Evolutionary conservation across 2,888 invertebrate species (phyloP), one percentile per base, ranked within the genome.

Genomic region (Choreutis nemorana): DNA sequence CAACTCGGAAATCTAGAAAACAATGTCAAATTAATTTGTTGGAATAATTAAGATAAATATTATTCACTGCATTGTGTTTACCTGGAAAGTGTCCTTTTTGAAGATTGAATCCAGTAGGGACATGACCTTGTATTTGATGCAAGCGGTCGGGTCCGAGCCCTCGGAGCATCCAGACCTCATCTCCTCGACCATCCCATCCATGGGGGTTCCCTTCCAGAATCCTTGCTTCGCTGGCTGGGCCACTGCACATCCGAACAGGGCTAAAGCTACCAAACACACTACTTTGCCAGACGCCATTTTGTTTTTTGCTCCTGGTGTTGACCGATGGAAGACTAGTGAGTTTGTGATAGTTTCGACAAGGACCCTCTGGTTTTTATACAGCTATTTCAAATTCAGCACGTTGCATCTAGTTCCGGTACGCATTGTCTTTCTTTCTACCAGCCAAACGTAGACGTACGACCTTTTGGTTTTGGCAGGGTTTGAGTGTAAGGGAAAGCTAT

Each of bases 41-140:
- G 14, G 3, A 14, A 4, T 15, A 15, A 14, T 14, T 3, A 9
- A 29, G 9, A 14, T 18, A 29, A 24, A 23, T n/a, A 5, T 23
- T 10, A 15, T 11, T n/a, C n/a, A n/a, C n/a, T n/a, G n/a, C n/a
- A n/a, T n/a, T n/a, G n/a, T n/a, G n/a, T n/a, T 10, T 77, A 89
- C 90, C 84, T 89, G 86, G 71, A 85, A 89, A 43, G 83, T 84
- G 57, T 91, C 90, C 72, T 90, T 88, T 62, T 86, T 87, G 67
- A 91, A 84, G 46, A 91, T 83, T 49, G 86, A 86, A 64, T 91
- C 90, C 59, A 91, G 71, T 41, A 90, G 82, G 38, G 87, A 86
- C 80, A 91, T 86, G 39, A 90, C 88, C 61, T 89, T 90, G 79
- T 86, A 89, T 66, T 91, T 91, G 67, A 91, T 85, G 71, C 92